Percentiles rank a stretch among this genome's conserved stretches.
Evolutionary conservation across 2,113 vertebrate genomes (phyloP).

Genomic region (Eonycteris spelaea): DNA sequence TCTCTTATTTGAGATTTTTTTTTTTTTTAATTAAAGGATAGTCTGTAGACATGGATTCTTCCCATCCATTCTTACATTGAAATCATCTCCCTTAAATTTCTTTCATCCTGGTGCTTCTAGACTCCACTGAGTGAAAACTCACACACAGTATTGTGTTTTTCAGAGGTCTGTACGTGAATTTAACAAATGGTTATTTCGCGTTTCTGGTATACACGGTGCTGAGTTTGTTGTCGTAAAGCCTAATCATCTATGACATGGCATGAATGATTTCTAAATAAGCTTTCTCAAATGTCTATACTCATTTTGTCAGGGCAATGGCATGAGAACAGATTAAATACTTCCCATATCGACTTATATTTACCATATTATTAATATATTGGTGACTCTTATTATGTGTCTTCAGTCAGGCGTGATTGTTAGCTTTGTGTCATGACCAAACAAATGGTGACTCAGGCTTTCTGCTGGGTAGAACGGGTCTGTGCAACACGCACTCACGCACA

Average conservation of each 20-base stretch:
- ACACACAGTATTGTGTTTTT: neutral
- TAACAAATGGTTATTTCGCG: neutral
- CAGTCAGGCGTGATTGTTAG: slow-evolving; percentile 9
- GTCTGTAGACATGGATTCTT: neutral
- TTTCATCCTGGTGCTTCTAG: neutral
- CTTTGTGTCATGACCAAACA: neutral
- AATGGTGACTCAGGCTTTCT: neutral
- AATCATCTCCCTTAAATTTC: neutral
- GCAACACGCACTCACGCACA: neutral
- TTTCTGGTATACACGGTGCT: neutral
- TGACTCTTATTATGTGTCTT: slow-evolving; percentile 14
- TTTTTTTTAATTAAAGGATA: neutral
- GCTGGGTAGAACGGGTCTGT: neutral
- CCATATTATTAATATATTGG: neutral
- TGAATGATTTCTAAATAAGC: neutral
- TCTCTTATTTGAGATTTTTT: neutral
- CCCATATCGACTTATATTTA: neutral
- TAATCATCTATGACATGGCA: neutral
- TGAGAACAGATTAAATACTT: neutral
- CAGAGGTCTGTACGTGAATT: neutral
- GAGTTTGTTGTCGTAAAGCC: neutral
- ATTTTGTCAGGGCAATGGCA: neutral
- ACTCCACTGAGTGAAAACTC: neutral
- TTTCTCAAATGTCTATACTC: neutral
- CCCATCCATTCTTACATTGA: neutral